Evolutionary conservation across 1,140 invertebrate species (phyloP), one percentile per base, ranked within the genome.

Genomic region (Microplitis demolitor): DNA sequence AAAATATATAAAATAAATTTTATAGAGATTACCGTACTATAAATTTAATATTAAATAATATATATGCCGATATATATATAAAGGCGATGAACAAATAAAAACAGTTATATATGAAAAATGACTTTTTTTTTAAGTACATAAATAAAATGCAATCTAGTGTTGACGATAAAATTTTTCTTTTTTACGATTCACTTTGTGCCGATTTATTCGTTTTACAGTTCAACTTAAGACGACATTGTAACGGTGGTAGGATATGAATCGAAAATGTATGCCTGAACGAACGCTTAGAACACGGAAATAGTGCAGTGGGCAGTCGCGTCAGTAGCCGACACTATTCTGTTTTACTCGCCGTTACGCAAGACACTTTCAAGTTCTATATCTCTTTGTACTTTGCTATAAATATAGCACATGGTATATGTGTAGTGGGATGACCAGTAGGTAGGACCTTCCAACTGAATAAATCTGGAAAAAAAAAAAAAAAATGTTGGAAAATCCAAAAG

Each of bases 211-310:
- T 67, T 67, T 67, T 50, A 67, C 31, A 53, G 66, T 67, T 33
- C 33, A 50, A 54, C 39, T 45, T 11, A 45, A 9, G 39, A 53
- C 31, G 66, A 67, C 66, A 67, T 54, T 67, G 39, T 45, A 45
- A 45, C 11, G 66, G 54, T 33, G 9, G 50, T 50, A 24, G 61
- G 68, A 66, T 69, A 62, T 66, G 66, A 66, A 74, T 70, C 56
- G 69, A 66, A 73, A 72, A 72, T 71, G 58, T 66, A 73, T 63
- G 66, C 73, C 51, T 51, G 71, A 67, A 50, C 66, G 66, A 54
- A 5, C 31, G 62, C 8, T 70, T 69, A 75, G 78, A 83, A 84
- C 81, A 82, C 83, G 82, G 83, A 84, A 83, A 83, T 82, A 81
- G 81, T 45, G 6, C 39, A 45, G 39, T 79, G 78, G 80, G 76